These are phyloP conservation scores for Bruchidius siliquastri DNA, from an alignment of 2,888 invertebrate genomes.

Conservation along the genomic window DNA sequence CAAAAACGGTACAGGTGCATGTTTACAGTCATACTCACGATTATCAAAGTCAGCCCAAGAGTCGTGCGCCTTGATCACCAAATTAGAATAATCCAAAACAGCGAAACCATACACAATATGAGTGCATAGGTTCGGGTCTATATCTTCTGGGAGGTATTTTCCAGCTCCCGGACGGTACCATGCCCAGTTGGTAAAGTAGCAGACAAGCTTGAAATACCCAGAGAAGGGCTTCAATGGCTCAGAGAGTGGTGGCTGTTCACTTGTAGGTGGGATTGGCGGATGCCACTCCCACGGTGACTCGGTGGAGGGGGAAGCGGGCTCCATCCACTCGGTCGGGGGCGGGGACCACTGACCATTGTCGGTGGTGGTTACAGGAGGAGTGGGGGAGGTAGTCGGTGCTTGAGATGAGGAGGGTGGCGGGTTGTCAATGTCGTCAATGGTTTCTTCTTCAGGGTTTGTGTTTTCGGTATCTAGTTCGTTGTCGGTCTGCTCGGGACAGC, in stretches of 20 bases:
- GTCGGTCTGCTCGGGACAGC: slow-evolving; percentile 46
- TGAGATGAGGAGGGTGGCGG: slow-evolving; percentile 16
- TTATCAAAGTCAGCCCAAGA: slow-evolving; percentile 89
- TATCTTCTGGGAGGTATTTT: slow-evolving; percentile 80
- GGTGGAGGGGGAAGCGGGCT: slow-evolving; percentile 14
- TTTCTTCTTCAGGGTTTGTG: slow-evolving; percentile 9
- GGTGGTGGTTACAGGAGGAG: slow-evolving; percentile 30
- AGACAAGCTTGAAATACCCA: slow-evolving; percentile 76
- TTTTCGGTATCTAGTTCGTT: slow-evolving; percentile 10
- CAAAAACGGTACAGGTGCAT: too few species aligned
- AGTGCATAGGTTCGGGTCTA: slow-evolving; percentile 82
- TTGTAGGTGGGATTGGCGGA: slow-evolving; percentile 37
- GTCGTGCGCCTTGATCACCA: slow-evolving; percentile 77
- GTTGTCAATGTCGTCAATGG: slow-evolving; percentile 4
- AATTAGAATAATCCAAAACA: slow-evolving; percentile 76
- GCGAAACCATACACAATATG: slow-evolving; percentile 93
- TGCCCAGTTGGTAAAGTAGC: slow-evolving; percentile 93
- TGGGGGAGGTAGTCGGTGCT: slow-evolving; percentile 21
- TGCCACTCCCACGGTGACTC: slow-evolving; percentile 34
- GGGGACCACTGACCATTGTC: slow-evolving; percentile 16
- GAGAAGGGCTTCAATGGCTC: slow-evolving; percentile 52
- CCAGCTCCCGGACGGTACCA: slow-evolving; percentile 82
- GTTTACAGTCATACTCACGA: slow-evolving; percentile 51
- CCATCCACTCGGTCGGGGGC: slow-evolving; percentile 20
- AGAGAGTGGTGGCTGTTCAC: slow-evolving; percentile 43